phyloP scores from a whole-genome alignment of 2,113 vertebrate genomes.

The Centropus bengalensis region DNA sequence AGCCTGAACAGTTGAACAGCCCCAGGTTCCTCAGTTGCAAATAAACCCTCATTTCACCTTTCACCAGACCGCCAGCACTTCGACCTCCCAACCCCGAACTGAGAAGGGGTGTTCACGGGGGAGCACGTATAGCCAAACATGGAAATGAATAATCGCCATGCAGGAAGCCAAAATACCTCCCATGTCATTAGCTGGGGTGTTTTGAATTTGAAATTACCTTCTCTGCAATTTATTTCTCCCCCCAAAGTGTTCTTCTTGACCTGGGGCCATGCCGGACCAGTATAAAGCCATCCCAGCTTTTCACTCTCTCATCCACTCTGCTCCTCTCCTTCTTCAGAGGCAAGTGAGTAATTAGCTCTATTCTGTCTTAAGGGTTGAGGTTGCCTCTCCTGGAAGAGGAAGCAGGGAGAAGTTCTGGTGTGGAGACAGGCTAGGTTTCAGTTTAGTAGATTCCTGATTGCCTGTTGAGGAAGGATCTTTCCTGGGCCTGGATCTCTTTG shows the following conservation, averaged over 20 bases:
- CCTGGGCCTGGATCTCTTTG: not conserved
- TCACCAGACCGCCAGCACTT: not conserved
- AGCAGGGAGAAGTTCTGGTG: not conserved
- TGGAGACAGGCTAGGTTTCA: not conserved
- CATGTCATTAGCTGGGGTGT: not conserved
- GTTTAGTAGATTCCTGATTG: not conserved
- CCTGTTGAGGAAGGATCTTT: not conserved
- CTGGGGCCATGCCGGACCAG: not conserved
- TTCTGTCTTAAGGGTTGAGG: not conserved
- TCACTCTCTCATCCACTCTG: not conserved
- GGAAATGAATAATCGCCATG: not conserved
- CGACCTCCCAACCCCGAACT: not conserved
- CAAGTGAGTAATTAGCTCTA: not conserved
- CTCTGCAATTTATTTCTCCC: not conserved
- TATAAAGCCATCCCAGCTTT: not conserved
- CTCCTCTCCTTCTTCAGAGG: not conserved
- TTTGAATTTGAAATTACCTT: conserved; percentile 16
- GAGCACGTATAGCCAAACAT: not conserved
- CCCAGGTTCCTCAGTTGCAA: too few relatives aligned
- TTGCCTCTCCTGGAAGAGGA: not conserved
- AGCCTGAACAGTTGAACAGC: too few relatives aligned
- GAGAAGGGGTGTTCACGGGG: not conserved
- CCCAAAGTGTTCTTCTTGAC: not conserved
- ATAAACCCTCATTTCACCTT: too few relatives aligned
- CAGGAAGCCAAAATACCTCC: not conserved